Evolutionary conservation across 2,888 invertebrate genomes (phyloP).

Genomic region (Oxyscelio sp.): DNA sequence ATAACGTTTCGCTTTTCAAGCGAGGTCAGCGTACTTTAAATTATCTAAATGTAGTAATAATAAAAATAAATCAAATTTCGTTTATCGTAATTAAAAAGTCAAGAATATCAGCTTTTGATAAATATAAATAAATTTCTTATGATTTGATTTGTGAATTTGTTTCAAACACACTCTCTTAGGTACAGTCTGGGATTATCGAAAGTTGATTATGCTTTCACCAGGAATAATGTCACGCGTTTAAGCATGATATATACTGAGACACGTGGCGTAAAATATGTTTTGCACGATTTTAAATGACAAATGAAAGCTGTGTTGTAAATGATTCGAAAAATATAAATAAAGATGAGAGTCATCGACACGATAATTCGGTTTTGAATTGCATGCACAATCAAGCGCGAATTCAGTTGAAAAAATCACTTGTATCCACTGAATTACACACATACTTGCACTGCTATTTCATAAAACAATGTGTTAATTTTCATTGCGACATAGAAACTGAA

Average conservation of each 20-base stretch:
- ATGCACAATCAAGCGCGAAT: not conserved
- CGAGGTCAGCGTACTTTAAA: too few relatives aligned
- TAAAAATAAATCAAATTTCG: too few relatives aligned
- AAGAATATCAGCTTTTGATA: too few relatives aligned
- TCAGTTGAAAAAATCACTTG: not conserved
- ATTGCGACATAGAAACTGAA: too few relatives aligned
- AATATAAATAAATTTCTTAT: slow-evolving; percentile 74
- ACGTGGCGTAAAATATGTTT: slow-evolving; percentile 24
- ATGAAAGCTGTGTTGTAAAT: not conserved
- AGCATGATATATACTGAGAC: slow-evolving; percentile 76
- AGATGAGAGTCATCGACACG: not conserved
- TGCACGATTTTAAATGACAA: not conserved
- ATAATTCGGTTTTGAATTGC: not conserved
- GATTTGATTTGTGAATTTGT: slow-evolving; percentile 78
- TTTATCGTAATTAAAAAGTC: too few relatives aligned
- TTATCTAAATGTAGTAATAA: too few relatives aligned
- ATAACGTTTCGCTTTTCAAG: not conserved
- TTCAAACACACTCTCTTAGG: slow-evolving; percentile 82
- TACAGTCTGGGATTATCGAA: slow-evolving; percentile 83
- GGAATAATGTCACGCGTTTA: slow-evolving; percentile 82
- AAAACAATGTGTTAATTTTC: not conserved
- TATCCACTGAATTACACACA: too few relatives aligned
- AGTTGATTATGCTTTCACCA: slow-evolving; percentile 82
- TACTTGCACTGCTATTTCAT: not conserved
- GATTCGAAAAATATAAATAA: slow-evolving; percentile 1